A percentile compares a stretch with the other conserved stretches of the same genome.
Conservation (phyloP, 1,140 invertebrate genomes). For the Trichoplusia ni region DNA sequence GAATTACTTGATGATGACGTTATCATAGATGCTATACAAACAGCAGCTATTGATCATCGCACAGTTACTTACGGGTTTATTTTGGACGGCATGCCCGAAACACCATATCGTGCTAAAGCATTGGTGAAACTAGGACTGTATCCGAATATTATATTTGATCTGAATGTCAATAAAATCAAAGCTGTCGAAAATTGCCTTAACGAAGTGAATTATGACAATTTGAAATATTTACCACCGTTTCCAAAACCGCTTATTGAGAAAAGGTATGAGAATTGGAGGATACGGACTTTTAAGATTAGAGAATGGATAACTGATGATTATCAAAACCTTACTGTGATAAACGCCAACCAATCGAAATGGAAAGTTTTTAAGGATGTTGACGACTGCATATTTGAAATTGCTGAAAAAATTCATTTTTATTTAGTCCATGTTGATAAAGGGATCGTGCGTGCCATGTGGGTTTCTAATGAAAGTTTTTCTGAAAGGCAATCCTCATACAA, state of each 20-base stretch:
- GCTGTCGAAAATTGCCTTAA: conserved; percentile 65
- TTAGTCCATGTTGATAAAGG: conserved; percentile 61
- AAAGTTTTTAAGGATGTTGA: conserved; percentile 72
- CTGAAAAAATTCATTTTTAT: conserved; percentile 62
- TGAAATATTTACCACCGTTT: conserved; percentile 68
- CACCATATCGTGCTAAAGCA: conserved; percentile 70
- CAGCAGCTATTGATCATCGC: conserved; percentile 70
- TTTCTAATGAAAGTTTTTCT: conserved; percentile 80
- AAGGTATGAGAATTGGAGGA: conserved; percentile 72
- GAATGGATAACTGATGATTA: conserved; percentile 79
- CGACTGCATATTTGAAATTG: conserved; percentile 51
- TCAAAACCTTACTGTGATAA: conserved; percentile 75
- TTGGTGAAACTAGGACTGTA: conserved; percentile 76
- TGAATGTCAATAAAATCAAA: conserved; percentile 62
- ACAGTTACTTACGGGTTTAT: conserved; percentile 80
- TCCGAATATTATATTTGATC: conserved; percentile 81
- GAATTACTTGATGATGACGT: conserved; percentile 64
- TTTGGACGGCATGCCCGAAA: conserved; percentile 83
- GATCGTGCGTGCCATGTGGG: conserved; percentile 68
- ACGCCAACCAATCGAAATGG: conserved; percentile 78
- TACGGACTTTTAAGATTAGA: conserved; percentile 59
- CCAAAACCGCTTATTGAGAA: conserved; percentile 68
- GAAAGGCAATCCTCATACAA: conserved; percentile 76
- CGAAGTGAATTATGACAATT: conserved; percentile 58
- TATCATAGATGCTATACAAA: conserved; percentile 78